Percentiles rank a stretch among this genome's conserved stretches.
These are phyloP conservation scores for Pocillopora damicornis DNA, from an alignment of 64 coral and sea anemone species.

Conservation along the genomic window DNA sequence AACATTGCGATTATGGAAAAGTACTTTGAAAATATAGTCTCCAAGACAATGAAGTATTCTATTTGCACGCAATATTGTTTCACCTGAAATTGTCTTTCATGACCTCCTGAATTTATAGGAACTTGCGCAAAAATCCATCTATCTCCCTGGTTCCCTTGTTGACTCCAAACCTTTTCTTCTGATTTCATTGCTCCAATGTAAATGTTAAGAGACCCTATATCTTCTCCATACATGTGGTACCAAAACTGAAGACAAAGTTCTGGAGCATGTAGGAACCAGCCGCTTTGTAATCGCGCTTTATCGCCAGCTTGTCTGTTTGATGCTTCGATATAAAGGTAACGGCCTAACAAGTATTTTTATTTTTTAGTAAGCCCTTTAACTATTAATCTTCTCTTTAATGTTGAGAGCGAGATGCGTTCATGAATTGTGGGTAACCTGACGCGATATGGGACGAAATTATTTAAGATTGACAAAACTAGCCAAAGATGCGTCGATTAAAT, in stretches of 20 bases:
- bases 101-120: not conserved
- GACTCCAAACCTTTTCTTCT: constrained; percentile 16
- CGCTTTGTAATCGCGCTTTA: constrained; percentile 24
- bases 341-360: not conserved
- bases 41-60: too few species aligned
- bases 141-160: constrained; percentile 1
- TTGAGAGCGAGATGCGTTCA: too few species aligned
- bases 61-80: not conserved
- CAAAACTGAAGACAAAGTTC: constrained; percentile 44
- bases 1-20: not conserved
- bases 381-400: not conserved
- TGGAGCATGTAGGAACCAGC: not conserved
- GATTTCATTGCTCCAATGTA: constrained; percentile 4
- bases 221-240: constrained; percentile 31
- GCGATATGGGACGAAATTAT: too few species aligned
- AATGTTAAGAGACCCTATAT: constrained; percentile 17
- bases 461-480: too few species aligned
- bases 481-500: too few species aligned
- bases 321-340: constrained; percentile 27
- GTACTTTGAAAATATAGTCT: not conserved
- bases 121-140: constrained; percentile 25
- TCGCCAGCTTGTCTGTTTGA: constrained; percentile 14
- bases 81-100: not conserved
- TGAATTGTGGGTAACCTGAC: too few species aligned
- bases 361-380: too few species aligned